Base-by-base conservation (phyloP, 2,113 vertebrate genomes). In the Helogale parvula region DNA sequence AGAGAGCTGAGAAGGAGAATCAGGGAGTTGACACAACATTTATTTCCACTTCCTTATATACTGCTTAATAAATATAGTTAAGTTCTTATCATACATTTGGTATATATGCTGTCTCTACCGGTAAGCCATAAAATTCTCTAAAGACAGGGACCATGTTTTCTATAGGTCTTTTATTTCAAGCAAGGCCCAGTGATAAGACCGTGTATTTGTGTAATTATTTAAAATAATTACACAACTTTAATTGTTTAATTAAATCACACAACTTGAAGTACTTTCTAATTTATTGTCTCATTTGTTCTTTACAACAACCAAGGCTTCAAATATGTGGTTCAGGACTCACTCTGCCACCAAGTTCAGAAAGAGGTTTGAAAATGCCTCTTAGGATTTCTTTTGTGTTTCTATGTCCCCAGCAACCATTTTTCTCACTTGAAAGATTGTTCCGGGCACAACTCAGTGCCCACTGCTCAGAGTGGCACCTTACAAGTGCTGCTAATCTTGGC, bases 131-230 rank as follows among this genome's bases (percentile, higher is more conserved):
- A 94, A 47, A 33, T 93, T 95, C 65, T 86, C 71, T 11, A 7
- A 94, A 57, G 31, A 45, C 41, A 93, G 31, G 47, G 31, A 71
- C 35, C 19, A 33, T 17, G 3, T n/a, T 97, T 86, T 92, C 79
- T 92, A 66, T 7, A 72, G 74, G 41, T 76, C 85, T 29, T 87
- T 97, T 95, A 93, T 85, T 96, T 97, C 81, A 87, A 97, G 89
- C 47, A 93, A 89, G 35, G 92, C 23, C 41, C 71, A 81, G 33
- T 50, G 60, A 96, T 69, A 89, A 89, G 94, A 77, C 27, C 14
- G 95, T 77, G 14, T 83, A 81, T 93, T 95, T 90, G 74, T 23
- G 29, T 63, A 50, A 66, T 94, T 76, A 76, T 52, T 94, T 86
- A 25, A 94, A 90, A 85, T 97, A 86, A 92, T 88, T 50, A 45